Conservation (phyloP, 2,797 vertebrate genomes). For the Microctenopoma lineatum region DNA sequence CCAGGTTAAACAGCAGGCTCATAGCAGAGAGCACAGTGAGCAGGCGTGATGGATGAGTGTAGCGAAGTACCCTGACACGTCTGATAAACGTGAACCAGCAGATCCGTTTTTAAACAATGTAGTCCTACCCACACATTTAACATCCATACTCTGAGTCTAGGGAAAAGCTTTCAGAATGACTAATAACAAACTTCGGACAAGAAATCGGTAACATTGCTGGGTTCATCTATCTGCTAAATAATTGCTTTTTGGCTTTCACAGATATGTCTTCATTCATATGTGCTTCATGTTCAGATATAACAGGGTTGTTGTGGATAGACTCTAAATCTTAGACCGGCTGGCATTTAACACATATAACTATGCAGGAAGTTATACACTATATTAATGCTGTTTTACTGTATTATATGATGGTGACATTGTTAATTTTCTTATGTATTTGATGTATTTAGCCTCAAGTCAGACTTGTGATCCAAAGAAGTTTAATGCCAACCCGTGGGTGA, state of each 20-base stretch:
- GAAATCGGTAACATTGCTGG: slow-evolving; percentile 45
- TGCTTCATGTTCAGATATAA: slow-evolving; percentile 34
- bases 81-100: slow-evolving; percentile 74
- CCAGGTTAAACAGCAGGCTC: slow-evolving; percentile 72
- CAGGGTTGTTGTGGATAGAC: slow-evolving; percentile 32
- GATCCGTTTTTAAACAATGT: slow-evolving; percentile 75
- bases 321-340: slow-evolving; percentile 1
- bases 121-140: slow-evolving; percentile 65
- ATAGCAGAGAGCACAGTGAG: slow-evolving; percentile 55
- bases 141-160: slow-evolving; percentile 57
- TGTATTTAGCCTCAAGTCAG: slow-evolving; percentile 69
- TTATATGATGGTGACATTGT: slow-evolving; percentile 21
- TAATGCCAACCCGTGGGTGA: slow-evolving; percentile 48
- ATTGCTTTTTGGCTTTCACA: slow-evolving; percentile 35
- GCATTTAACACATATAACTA: slow-evolving; percentile 26
- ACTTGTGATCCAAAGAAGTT: slow-evolving; percentile 61
- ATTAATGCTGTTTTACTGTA: slow-evolving; percentile 9
- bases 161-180: slow-evolving; percentile 63
- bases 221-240: slow-evolving; percentile 53
- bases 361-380: background rate
- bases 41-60: slow-evolving; percentile 70
- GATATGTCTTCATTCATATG: slow-evolving; percentile 37
- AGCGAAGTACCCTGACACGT: slow-evolving; percentile 60
- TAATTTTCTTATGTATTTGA: slow-evolving; percentile 36
- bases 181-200: slow-evolving; percentile 62